Evolutionary conservation across 2,888 invertebrate genomes (phyloP), one percentile per base, ranked within the genome.

Genomic region (Eupithecia tripunctaria): DNA sequence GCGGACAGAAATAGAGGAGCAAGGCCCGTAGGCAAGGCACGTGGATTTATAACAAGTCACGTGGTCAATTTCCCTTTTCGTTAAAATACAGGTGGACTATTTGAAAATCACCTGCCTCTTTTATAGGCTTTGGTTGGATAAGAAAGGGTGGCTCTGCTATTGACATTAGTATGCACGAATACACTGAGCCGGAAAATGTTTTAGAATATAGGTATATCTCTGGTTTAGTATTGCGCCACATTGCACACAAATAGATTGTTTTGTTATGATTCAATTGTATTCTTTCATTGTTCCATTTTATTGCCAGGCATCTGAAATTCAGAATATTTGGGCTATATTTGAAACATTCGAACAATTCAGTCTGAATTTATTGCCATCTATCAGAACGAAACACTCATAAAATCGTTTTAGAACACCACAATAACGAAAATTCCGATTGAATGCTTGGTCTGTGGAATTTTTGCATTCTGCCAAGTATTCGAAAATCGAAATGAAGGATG

Each of bases 41-140:
- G 64, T n/a, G 41, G 56, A 41, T 21, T 74, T 76, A 70, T 77
- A 76, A 77, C 76, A 56, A 65, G 81, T 82, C 89, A 89, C 88
- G 90, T 89, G 84, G 83, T 84, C 88, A 87, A 88, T 89, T 89
- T 90, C 87, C 87, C 82, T 81, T 79, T 76, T 76, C 74, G 76
- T 80, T 78, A 76, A 71, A 67, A 72, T 74, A 70, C 68, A 78
- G 75, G 75, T 77, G 76, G 68, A 75, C 68, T 71, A 72, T 76
- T 74, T 76, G 76, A 74, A 68, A 38, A 38, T 12, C n/a, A 36
- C 21, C 21, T 36, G 10, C 8, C 41, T 38, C 21, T 51, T 25
- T 25, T 25, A 12, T 51, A 51, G 47, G 51, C 51, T 51, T 29
- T 60, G 27, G 18, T 29, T 15, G 60, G 14, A 60, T 25, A 60